Percentiles rank a stretch among this genome's conserved stretches.
Conservation (phyloP, 1,140 invertebrate species). For the Drosophila nikananu region DNA sequence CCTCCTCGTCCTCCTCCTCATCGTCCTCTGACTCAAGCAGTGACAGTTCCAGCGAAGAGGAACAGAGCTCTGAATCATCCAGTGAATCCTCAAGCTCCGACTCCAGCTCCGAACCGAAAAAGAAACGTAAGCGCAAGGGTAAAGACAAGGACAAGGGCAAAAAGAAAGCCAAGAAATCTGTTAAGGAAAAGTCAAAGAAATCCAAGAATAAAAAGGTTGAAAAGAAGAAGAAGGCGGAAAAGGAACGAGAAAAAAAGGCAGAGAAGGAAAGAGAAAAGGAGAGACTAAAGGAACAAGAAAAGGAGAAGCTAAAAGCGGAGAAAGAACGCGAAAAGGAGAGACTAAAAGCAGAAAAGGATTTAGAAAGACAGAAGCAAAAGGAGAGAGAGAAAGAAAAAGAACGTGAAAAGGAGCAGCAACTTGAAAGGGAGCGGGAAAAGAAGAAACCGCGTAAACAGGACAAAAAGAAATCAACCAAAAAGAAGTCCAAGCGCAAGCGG, state of each 20-base stretch:
- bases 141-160: slow-evolving; percentile 60
- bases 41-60: slow-evolving; percentile 34
- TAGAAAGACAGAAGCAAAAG: slow-evolving; percentile 28
- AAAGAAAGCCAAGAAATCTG: slow-evolving; percentile 53
- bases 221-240: slow-evolving; percentile 45
- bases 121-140: slow-evolving; percentile 54
- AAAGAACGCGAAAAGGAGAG: slow-evolving; percentile 19
- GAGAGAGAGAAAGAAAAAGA: slow-evolving; percentile 12
- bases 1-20: slow-evolving; percentile 24
- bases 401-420: slow-evolving; percentile 21
- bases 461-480: slow-evolving; percentile 30
- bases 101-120: slow-evolving; percentile 35
- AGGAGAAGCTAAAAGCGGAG: slow-evolving; percentile 25
- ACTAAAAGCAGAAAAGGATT: slow-evolving; percentile 27
- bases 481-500: slow-evolving; percentile 51
- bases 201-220: slow-evolving; percentile 47
- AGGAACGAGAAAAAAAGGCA: slow-evolving; percentile 32
- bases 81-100: slow-evolving; percentile 53
- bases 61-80: slow-evolving; percentile 35
- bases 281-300: slow-evolving; percentile 27
- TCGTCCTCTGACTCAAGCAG: slow-evolving; percentile 37
- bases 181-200: slow-evolving; percentile 22
- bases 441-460: slow-evolving; percentile 7
- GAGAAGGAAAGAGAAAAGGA: slow-evolving; percentile 32
- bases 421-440: not conserved